Conservation (phyloP, 2,797 vertebrate genomes). For the Strix occidentalis region DNA sequence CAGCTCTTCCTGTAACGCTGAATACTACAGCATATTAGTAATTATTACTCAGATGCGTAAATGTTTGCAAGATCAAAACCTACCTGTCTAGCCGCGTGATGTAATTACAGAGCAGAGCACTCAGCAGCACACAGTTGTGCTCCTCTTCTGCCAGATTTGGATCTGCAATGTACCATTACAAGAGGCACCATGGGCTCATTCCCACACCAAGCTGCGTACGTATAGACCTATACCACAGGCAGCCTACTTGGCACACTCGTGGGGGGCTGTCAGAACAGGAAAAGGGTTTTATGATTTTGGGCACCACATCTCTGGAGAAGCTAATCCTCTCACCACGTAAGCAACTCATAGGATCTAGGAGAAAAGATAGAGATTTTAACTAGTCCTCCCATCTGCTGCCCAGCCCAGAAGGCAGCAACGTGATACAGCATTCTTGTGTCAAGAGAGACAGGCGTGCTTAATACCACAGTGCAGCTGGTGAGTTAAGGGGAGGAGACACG, state of each 20-base stretch:
- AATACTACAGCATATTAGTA: background rate
- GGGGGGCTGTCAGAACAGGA: background rate
- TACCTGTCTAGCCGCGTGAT: rapidly evolving
- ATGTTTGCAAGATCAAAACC: background rate
- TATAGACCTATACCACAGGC: rapidly evolving
- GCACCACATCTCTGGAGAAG: background rate
- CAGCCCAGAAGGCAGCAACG: background rate
- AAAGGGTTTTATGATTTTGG: background rate
- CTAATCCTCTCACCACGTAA: background rate
- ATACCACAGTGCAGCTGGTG: background rate
- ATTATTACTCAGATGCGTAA: background rate
- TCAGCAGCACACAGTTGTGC: background rate
- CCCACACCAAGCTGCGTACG: rapidly evolving
- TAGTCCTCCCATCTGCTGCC: background rate
- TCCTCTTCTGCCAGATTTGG: background rate
- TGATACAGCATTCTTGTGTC: background rate
- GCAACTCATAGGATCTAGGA: background rate
- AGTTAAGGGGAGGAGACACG: background rate
- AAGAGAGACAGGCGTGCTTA: background rate
- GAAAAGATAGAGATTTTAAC: background rate
- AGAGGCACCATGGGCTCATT: background rate
- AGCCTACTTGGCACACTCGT: background rate
- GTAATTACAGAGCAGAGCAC: background rate
- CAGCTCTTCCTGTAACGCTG: background rate
- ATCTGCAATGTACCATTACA: background rate